These are phyloP conservation scores for Iselma pallidipennis DNA, from an alignment of 2,888 invertebrate genomes.

Conservation along the genomic window DNA sequence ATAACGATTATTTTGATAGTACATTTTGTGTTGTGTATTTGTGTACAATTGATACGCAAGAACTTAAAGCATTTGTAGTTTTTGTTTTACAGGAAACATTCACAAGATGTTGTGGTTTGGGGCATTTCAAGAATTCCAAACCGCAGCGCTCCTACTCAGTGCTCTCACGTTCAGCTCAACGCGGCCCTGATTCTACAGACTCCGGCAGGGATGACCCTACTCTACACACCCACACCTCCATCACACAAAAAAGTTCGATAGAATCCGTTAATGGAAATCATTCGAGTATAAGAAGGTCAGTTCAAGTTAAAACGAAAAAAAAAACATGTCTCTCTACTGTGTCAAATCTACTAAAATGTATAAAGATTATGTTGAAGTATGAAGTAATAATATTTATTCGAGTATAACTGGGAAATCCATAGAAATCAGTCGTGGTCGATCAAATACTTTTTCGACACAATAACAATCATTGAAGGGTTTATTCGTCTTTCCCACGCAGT, in stretches of 20 bases:
- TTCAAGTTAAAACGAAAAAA: background rate
- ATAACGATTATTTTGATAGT: no score
- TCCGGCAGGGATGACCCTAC: conserved; percentile 42
- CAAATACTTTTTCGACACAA: no score
- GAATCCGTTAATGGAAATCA: conserved; percentile 27
- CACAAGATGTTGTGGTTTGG: conserved; percentile 38
- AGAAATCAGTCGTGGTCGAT: no score
- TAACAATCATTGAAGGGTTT: no score
- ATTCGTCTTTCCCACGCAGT: no score
- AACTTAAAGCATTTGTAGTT: conserved; percentile 21
- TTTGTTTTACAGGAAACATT: conserved; percentile 27
- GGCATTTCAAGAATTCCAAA: conserved; percentile 31
- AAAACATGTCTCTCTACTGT: no score
- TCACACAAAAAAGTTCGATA: conserved; percentile 36
- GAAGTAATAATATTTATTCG: no score
- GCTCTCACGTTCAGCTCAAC: conserved; percentile 41
- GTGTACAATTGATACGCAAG: background rate
- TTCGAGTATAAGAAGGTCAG: conserved; percentile 15
- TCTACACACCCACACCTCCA: conserved; percentile 35
- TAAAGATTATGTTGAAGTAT: no score
- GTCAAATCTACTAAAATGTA: no score
- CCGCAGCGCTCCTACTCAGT: conserved; percentile 43
- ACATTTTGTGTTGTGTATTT: no score
- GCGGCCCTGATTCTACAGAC: conserved; percentile 42
- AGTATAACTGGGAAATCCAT: no score